Percentiles rank a stretch among this genome's conserved stretches.
phyloP scores from a whole-genome alignment of 1,140 invertebrate species.

The Lepidurus apus region DNA sequence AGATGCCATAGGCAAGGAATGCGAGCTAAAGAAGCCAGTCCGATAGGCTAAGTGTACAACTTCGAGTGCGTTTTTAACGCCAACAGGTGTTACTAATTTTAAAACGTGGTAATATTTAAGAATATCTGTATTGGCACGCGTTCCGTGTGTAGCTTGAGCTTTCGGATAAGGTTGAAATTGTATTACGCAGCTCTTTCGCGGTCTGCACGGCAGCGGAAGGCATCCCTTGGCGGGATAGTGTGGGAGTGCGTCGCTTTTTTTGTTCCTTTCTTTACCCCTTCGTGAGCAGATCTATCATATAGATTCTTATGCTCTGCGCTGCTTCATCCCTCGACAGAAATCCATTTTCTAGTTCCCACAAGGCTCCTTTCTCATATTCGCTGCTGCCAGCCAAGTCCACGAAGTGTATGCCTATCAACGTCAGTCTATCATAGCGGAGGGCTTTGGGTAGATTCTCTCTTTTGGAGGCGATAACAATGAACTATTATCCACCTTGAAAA shows the following conservation, averaged over 20 bases:
- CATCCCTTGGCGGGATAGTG: slow-evolving; percentile 6
- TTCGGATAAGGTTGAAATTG: not conserved
- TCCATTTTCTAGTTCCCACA: slow-evolving; percentile 19
- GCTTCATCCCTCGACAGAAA: slow-evolving; percentile 10
- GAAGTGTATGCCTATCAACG: slow-evolving; percentile 9
- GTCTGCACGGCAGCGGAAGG: not conserved
- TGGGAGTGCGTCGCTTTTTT: not conserved
- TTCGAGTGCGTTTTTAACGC: too few species aligned
- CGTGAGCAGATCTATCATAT: not conserved
- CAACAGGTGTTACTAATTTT: too few species aligned
- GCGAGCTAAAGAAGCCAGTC: too few species aligned
- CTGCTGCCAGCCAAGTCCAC: not conserved
- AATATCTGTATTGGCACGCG: too few species aligned
- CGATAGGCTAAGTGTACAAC: too few species aligned
- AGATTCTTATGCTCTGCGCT: not conserved
- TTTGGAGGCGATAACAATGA: not conserved
- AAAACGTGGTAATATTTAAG: too few species aligned
- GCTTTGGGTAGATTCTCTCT: not conserved
- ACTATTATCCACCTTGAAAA: not conserved
- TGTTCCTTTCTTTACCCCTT: not conserved
- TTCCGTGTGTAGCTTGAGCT: not conserved
- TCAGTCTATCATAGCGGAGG: not conserved
- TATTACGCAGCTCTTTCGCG: not conserved
- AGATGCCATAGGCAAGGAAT: too few species aligned
- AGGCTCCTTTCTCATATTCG: slow-evolving; percentile 4